Conservation (phyloP, 2,113 vertebrate genomes). For the Phyllostomus hastatus region DNA sequence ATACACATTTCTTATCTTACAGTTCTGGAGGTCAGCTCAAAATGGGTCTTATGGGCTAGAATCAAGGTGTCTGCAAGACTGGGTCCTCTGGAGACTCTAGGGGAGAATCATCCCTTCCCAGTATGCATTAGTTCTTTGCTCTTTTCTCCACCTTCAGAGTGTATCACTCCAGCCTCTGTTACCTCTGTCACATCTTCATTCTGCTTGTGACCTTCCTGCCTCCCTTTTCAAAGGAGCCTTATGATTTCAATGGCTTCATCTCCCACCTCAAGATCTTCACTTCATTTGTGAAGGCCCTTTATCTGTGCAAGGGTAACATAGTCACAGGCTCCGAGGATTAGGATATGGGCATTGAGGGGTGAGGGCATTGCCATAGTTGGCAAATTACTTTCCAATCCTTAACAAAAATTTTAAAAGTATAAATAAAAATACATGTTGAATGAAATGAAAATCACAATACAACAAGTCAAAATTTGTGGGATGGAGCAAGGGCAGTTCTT, state of each 20-base stretch:
- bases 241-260: background rate
- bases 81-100: background rate
- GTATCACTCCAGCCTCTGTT: background rate
- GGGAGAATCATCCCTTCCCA: background rate
- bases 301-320: background rate
- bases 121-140: no score
- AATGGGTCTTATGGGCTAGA: background rate
- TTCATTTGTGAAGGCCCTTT: background rate
- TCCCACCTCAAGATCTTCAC: background rate
- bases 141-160: background rate
- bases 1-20: background rate
- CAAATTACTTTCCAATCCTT: background rate
- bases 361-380: background rate
- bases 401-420: background rate
- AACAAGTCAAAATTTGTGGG: background rate
- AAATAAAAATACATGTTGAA: background rate
- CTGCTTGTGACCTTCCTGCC: background rate
- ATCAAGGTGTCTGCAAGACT: background rate
- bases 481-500: background rate
- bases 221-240: background rate
- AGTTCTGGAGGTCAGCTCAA: background rate
- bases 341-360: background rate
- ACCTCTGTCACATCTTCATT: background rate
- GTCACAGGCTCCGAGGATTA: background rate
- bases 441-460: background rate